phyloP scores from a whole-genome alignment of 2,113 vertebrate species.

The Micronycteris hirsuta region DNA sequence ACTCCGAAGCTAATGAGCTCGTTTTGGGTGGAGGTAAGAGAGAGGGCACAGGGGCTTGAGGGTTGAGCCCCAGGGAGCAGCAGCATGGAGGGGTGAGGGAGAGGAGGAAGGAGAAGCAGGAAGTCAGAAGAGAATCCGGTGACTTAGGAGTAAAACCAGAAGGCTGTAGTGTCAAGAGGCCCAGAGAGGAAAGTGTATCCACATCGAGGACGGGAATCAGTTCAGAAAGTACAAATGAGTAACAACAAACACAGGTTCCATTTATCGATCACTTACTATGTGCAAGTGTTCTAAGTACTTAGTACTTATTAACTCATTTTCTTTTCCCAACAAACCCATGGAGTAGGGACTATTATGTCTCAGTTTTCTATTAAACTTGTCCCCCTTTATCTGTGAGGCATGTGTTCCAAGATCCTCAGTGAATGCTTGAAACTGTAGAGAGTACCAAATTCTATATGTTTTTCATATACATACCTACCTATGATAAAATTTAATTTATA shows the following conservation, averaged over 20 bases:
- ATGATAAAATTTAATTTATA: neutral
- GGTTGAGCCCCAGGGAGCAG: neutral
- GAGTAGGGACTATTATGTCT: too few species aligned
- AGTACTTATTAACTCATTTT: neutral
- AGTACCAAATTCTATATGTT: neutral
- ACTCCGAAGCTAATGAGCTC: neutral
- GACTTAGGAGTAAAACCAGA: neutral
- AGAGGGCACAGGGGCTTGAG: neutral
- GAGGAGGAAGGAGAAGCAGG: neutral
- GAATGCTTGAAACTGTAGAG: neutral
- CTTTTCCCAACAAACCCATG: neutral
- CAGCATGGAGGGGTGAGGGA: neutral
- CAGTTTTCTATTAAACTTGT: neutral
- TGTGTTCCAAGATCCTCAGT: neutral
- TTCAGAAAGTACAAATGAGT: neutral
- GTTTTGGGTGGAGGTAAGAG: neutral
- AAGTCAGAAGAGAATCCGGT: too few species aligned
- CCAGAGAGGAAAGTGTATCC: neutral
- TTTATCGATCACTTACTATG: neutral
- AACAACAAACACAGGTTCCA: neutral
- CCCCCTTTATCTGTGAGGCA: neutral
- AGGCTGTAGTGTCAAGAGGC: neutral
- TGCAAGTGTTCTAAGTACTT: neutral
- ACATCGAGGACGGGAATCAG: fast-evolving
- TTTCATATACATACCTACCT: neutral